Evolutionary conservation across 2,113 vertebrate genomes (phyloP), one percentile per base, ranked within the genome.

Genomic region (Laticauda laticaudata): DNA sequence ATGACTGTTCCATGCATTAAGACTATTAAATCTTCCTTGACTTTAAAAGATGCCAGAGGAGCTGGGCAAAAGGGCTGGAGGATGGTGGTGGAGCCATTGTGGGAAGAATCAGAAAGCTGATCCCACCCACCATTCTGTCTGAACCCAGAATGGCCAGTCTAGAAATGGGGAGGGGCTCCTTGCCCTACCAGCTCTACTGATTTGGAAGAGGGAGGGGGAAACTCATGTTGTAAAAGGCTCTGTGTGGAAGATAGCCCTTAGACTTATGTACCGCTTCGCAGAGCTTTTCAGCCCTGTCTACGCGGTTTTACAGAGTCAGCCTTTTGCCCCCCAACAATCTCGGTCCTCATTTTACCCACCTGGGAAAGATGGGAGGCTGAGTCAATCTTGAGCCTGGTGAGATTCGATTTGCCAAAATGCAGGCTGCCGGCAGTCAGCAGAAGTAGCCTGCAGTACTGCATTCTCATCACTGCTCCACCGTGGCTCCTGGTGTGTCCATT

Each of bases 11-110:
- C 43, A 1, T 29, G 75, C 20, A 90, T 64, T 64, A 89, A 93
- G 88, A 90, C 75, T 39, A 90, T 90, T 86, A 87, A 88, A 64
- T 81, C 43, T 90, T 90, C 61, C 86, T 11, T 64, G 92, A 86
- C 55, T 90, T n/a, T 39, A 86, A 57, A 81, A 54, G 88, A n/a
- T 64, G 92, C 23, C 26, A n/a, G 88, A 90, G 45, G 1, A 7
- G 51, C 64, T 9, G 59, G 81, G 64, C 26, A 4, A 20, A 75
- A 86, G 21, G 57, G 15, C 26, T 34, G 11, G 34, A 89, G 87
- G 29, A 15, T 3, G 21, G 54, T 0, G 21, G 69, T 1, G 3
- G 4, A 8, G 48, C 56, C 45, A 5, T 54, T 26, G 9, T 54
- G 24, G 15, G 4, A 18, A 51, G 23, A 86, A 39, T 54, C 39